A percentile compares a stretch with the other conserved stretches of the same genome.
phyloP scores from a whole-genome alignment of 2,797 vertebrate species.

The Danionella dracula region DNA sequence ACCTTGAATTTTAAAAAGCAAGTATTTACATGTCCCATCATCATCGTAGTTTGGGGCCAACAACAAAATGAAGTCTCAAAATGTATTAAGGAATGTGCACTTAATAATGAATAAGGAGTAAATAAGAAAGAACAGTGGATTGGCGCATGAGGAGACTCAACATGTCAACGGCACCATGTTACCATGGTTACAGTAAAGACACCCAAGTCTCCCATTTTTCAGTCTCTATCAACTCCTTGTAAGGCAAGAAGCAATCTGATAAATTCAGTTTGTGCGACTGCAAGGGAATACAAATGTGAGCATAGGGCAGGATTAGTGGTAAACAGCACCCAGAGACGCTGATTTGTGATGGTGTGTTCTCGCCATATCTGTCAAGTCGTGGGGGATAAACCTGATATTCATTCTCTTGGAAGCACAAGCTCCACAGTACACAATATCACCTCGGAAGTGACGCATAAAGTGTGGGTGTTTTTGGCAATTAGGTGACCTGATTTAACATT shows the following conservation, averaged over 20 bases:
- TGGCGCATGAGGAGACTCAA: background rate
- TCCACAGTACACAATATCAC: background rate
- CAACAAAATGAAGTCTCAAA: too few relatives aligned
- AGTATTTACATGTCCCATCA: too few relatives aligned
- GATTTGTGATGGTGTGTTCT: background rate
- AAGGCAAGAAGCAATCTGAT: background rate
- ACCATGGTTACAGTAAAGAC: constrained; percentile 14
- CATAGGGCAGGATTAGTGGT: background rate
- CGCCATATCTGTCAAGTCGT: background rate
- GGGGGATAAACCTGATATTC: background rate
- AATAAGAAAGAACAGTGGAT: too few relatives aligned
- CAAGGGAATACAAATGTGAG: constrained; percentile 7
- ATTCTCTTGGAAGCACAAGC: background rate
- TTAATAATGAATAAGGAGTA: too few relatives aligned
- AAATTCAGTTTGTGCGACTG: background rate
- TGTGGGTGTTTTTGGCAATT: too few relatives aligned
- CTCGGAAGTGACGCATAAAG: background rate
- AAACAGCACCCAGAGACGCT: background rate
- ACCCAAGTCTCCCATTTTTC: constrained; percentile 6
- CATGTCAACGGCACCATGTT: constrained; percentile 9
- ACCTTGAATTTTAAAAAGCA: too few relatives aligned
- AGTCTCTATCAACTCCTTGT: background rate
- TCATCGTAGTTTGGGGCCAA: too few relatives aligned
- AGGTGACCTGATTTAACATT: too few relatives aligned
- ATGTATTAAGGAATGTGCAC: too few relatives aligned